These are phyloP conservation scores for Ptychochromis oligacanthus DNA, from an alignment of 2,113 vertebrate genomes.

Conservation along the genomic window DNA sequence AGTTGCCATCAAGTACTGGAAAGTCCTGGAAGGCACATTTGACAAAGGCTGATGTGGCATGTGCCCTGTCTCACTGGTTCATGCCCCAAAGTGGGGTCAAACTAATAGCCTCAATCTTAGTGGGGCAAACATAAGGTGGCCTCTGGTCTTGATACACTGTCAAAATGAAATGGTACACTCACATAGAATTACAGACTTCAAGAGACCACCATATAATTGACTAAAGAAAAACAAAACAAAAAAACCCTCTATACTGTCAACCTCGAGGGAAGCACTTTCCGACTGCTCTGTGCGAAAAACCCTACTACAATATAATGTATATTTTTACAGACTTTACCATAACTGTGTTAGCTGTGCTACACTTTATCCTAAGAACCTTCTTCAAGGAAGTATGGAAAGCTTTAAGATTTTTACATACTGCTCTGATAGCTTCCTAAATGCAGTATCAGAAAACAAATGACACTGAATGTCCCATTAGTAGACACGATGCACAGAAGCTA, in stretches of 20 bases:
- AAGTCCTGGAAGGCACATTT: conserved; percentile 47
- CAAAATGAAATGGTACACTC: conserved; percentile 36
- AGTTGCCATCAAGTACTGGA: conserved; percentile 55
- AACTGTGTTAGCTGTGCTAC: background rate
- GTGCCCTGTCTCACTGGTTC: conserved; percentile 44
- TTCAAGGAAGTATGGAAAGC: background rate
- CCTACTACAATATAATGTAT: background rate
- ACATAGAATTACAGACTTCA: conserved; percentile 24
- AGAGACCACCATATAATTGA: background rate
- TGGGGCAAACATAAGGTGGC: conserved; percentile 39
- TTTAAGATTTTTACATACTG: background rate
- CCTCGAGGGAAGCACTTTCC: conserved; percentile 7
- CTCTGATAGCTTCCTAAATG: background rate
- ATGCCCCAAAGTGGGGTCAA: conserved; percentile 64
- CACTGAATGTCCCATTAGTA: background rate
- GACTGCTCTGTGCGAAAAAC: background rate
- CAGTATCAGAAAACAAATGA: background rate
- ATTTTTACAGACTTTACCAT: background rate
- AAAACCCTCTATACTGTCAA: background rate
- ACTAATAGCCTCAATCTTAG: conserved; percentile 47
- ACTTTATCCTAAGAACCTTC: background rate
- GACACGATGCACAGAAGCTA: too few relatives aligned
- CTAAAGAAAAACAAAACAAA: background rate
- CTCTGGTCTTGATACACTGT: conserved; percentile 41
- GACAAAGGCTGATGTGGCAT: conserved; percentile 62